Evolutionary conservation across 2,113 vertebrate species (phyloP), one percentile per base, ranked within the genome.

Genomic region (Machaerirhynchus nigripectus): DNA sequence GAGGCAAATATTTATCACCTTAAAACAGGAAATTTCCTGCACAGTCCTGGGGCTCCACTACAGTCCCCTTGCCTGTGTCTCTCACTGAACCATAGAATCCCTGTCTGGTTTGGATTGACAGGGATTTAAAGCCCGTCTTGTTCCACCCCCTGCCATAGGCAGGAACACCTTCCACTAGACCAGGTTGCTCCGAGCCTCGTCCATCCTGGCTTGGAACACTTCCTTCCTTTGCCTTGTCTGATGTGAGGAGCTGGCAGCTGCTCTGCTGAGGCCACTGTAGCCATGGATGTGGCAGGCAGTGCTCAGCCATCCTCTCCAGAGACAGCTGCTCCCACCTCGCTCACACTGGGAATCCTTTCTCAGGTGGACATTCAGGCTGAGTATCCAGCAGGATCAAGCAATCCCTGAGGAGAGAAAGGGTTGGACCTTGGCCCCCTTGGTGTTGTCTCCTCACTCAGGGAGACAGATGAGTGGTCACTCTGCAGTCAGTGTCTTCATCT

Each of bases 391-490:
- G 42, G 8, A 61, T 49, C 20, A 27, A 15, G 7, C 8, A 49
- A 20, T 27, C 30, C 16, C 13, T 46, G 31, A 42, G 33, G 52
- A 75, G 49, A 21, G 71, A 46, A 8, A 2, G 11, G 20, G 26
- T 56, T 40, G 75, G 11, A 52, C 39, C 37, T 56, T 18, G 13
- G 23, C 44, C 21, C 61, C 33, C 57, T n/a, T 7, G 0, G 42
- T 16, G 15, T 8, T 28, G 39, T 59, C 31, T 49, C 33, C 23
- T 64, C 13, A 1, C 2, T 3, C 26, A 26, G 40, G 57, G 37
- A 71, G 52, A 50, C 19, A 14, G 19, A 30, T 33, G 40, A 50
- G 30, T 1, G 0, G 40, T 37, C 0, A 0, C 15, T 46, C 15
- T 35, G 30, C 23, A 21, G 24, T 46, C 6, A 9, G 1, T 49